These are phyloP conservation scores for Lysandra coridon DNA, from an alignment of 2,888 invertebrate species.

Conservation along the genomic window DNA sequence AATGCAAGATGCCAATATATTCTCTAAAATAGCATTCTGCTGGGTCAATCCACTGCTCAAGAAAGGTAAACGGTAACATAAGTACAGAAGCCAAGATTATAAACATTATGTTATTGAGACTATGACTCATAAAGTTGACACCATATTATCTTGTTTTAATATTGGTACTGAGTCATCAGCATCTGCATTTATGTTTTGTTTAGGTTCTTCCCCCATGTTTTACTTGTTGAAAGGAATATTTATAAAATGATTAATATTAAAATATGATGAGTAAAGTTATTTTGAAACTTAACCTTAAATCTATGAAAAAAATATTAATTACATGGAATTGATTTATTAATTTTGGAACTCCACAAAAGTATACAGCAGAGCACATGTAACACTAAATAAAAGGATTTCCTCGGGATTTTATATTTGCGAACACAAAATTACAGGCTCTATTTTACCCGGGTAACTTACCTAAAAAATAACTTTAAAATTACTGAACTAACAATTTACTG, in stretches of 20 bases:
- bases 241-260: neutral
- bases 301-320: neutral
- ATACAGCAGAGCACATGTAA: too few relatives aligned
- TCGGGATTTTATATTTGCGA: too few relatives aligned
- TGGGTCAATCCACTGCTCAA: slow-evolving; percentile 93
- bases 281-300: neutral
- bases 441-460: too few relatives aligned
- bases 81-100: neutral
- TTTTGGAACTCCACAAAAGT: too few relatives aligned
- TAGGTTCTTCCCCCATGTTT: neutral
- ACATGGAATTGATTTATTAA: neutral
- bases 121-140: neutral
- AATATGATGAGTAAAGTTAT: neutral
- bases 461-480: neutral
- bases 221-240: neutral
- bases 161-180: neutral
- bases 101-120: neutral
- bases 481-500: neutral
- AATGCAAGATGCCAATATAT: slow-evolving; percentile 85
- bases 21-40: slow-evolving; percentile 89
- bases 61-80: slow-evolving; percentile 80
- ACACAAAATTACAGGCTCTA: too few relatives aligned
- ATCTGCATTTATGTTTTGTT: neutral
- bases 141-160: neutral
- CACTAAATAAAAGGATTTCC: too few relatives aligned